A percentile compares a stretch with the other conserved stretches of the same genome.
These are phyloP conservation scores for Cyprinus carpio DNA, from an alignment of 2,113 vertebrate species.

Conservation along the genomic window DNA sequence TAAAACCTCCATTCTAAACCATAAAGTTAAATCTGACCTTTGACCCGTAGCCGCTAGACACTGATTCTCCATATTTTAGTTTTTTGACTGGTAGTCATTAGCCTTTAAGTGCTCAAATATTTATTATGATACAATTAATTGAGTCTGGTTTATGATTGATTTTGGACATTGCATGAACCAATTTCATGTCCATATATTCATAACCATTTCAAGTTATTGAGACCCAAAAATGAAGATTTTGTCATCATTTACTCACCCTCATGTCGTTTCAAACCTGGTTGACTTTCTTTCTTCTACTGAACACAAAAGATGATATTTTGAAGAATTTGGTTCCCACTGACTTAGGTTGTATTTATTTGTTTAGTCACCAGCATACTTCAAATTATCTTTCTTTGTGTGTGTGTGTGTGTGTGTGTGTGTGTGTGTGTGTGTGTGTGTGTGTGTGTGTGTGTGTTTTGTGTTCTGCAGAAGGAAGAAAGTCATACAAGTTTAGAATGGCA, in stretches of 20 bases:
- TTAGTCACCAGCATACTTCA: background rate
- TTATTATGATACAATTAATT: background rate
- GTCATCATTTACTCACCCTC: no score
- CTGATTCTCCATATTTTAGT: background rate
- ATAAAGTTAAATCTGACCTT: slow-evolving; percentile 8
- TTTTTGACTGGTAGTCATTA: background rate
- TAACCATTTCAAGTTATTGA: background rate
- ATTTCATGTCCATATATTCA: background rate
- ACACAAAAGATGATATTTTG: background rate
- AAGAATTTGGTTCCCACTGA: background rate
- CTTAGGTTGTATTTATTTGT: background rate
- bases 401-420: background rate
- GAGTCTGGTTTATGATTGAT: background rate
- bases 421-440: no score
- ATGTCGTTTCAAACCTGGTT: no score
- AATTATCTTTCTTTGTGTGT: background rate
- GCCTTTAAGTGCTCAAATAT: background rate
- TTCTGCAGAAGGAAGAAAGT: background rate
- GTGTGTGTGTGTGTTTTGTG: no score
- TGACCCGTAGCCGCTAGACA: background rate
- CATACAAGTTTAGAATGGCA: background rate
- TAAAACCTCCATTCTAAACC: slow-evolving; percentile 61
- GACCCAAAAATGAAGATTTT: background rate
- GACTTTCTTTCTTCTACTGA: background rate
- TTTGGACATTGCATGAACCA: background rate